Evolutionary conservation across 2,797 vertebrate genomes (phyloP), one percentile per base, ranked within the genome.

Genomic region (Pristis pectinata): DNA sequence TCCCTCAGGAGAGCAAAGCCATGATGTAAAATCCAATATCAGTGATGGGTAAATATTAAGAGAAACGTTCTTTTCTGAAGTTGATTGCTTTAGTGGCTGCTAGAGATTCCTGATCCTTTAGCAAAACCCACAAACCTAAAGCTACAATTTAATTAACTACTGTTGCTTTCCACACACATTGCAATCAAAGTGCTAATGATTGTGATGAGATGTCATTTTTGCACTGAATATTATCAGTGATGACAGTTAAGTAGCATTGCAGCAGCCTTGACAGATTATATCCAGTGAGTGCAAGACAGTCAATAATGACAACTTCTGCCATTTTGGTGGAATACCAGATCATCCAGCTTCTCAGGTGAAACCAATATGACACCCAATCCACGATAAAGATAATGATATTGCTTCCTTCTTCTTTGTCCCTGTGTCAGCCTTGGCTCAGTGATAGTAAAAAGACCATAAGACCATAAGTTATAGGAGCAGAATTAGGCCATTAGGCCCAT

Each of bases 1-100:
- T 67, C n/a, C 67, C 59, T 41, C 89, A 27, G n/a, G 59, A 70
- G n/a, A 92, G 15, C 56, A 64, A n/a, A 61, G 89, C 30, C 79
- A 80, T 89, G 15, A 89, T 89, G 85, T 61, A n/a, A 89, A 92
- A 67, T 67, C 89, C 34, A 67, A 92, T 92, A 92, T 64, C 89
- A 92, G 17, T 30, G 61, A 67, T 92, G 89, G n/a, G 89, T 61
- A 67, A 92, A 92, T 70, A 89, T 61, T 89, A 92, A 64, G 61
- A 70, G 56, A 11, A 37, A 19, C 17, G 64, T 53, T 92, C 61
- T 41, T 37, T 70, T 67, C 59, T 2, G 64, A 70, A 44, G 89
- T n/a, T 41, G 89, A 93, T 41, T 93, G n/a, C 93, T 92, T 70
- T 27, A 44, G 19, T 44, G 37, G 24, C 67, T 41, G 27, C 8